Conservation (phyloP, 2,113 vertebrate species). For the Pica pica region DNA sequence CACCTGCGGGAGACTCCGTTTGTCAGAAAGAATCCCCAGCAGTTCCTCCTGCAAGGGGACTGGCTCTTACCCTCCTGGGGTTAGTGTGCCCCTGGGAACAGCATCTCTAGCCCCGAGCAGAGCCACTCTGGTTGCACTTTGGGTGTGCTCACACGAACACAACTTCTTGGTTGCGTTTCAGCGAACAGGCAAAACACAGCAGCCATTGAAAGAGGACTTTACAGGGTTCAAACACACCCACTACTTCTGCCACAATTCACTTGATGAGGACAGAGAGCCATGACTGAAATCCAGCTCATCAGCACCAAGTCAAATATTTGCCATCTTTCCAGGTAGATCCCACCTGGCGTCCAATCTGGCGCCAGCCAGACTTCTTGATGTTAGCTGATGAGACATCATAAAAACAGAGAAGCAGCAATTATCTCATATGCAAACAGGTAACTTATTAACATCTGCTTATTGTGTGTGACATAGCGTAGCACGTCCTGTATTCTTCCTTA, state of each 20-base stretch:
- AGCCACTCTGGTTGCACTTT: neutral
- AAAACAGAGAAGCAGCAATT: neutral
- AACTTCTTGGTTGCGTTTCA: neutral
- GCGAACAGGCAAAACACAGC: neutral
- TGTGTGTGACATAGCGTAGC: neutral
- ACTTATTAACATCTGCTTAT: neutral
- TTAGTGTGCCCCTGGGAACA: neutral
- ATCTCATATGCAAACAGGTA: neutral
- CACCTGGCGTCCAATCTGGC: neutral
- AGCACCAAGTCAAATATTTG: slow-evolving; percentile 48
- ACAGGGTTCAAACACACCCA: neutral
- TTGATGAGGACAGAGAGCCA: neutral
- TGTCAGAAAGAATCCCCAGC: neutral
- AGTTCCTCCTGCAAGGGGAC: rapidly evolving
- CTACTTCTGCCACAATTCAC: neutral
- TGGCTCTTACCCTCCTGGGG: rapidly evolving
- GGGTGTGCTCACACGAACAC: rapidly evolving
- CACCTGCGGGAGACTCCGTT: neutral
- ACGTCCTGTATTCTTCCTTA: neutral
- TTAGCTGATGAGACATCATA: neutral
- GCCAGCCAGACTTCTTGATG: neutral
- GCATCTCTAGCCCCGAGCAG: neutral
- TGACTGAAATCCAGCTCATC: neutral
- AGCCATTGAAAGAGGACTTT: neutral
- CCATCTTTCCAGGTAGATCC: neutral